Base-by-base conservation (phyloP, 2,113 vertebrate species). In the Gadus chalcogrammus region DNA sequence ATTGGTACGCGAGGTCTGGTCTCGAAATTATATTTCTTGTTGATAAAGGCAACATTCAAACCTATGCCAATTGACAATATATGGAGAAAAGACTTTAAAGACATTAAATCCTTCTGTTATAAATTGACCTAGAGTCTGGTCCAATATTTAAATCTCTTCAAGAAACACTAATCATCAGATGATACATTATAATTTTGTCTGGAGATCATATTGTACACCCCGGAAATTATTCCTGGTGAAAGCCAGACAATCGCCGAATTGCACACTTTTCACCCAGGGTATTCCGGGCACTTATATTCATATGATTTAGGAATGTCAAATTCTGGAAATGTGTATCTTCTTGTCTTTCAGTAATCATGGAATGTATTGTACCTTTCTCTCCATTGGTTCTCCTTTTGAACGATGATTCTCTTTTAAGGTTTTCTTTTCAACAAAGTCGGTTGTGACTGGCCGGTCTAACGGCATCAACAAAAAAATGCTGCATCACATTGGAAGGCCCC, bases 181-280 rank as follows among this genome's bases (percentile, higher is more conserved):
- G 20, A 24, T 24, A 24, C 24, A 24, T 24, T 24, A 24, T 24
- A 24, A 24, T 24, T 24, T 24, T 24, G 24, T 24, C 24, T 24
- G 24, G 24, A 24, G 24, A 24, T 24, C 24, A 24, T 24, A 24
- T 24, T 24, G 24, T 24, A 24, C 24, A 3, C 1, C 24, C 24
- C 24, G 24, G 24, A 24, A 24, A 24, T 24, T 24, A 24, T 62
- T 24, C 27, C 61, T 24, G 22, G 28, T 62, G 61, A 28, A 62
- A 62, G 61, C 20, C 20, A 62, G 61, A 62, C 61, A 62, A 27
- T 24, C 61, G 20, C 61, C 20, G 27, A 62, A 62, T 62, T 62
- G 61, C 61, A 6, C 15, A 24, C 61, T 62, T 62, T 62, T 20
- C 22, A 7, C 61, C 9, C 61, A 62, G 61, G 18, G 61, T 12